phyloP scores from a whole-genome alignment of 2,113 vertebrate species.

The Mionectes macconnelli region DNA sequence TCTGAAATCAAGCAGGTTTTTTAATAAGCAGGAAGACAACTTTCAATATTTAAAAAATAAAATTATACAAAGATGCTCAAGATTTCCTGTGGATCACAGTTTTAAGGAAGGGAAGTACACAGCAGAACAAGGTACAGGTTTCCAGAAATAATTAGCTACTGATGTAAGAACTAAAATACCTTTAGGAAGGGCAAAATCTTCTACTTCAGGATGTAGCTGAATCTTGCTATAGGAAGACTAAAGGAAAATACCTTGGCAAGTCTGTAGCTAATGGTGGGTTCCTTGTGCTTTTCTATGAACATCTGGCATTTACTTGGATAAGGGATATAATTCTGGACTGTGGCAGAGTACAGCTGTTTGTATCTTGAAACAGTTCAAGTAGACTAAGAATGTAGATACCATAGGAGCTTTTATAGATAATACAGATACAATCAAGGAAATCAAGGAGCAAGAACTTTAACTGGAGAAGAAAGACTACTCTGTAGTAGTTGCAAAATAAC shows the following conservation, averaged over 20 bases:
- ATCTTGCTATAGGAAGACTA: neutral
- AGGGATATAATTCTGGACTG: neutral
- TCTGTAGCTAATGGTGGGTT: neutral
- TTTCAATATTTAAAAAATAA: neutral
- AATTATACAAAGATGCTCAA: neutral
- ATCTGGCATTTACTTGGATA: neutral
- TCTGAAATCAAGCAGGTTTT: neutral
- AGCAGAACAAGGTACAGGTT: neutral
- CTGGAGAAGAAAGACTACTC: neutral
- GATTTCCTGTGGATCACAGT: neutral
- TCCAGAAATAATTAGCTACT: neutral
- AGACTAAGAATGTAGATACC: neutral
- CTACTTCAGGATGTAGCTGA: neutral
- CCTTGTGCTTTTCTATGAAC: neutral
- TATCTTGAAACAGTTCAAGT: neutral
- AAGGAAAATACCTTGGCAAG: neutral
- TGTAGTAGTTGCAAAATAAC: neutral
- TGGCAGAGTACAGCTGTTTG: neutral
- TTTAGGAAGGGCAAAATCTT: neutral
- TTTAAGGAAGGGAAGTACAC: neutral
- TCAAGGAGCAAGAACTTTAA: neutral
- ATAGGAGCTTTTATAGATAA: neutral
- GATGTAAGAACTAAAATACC: neutral
- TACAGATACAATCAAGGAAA: neutral
- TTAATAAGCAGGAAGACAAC: neutral